Base-by-base conservation (phyloP, 2,888 invertebrate genomes). In the Cryptosula pallasiana region DNA sequence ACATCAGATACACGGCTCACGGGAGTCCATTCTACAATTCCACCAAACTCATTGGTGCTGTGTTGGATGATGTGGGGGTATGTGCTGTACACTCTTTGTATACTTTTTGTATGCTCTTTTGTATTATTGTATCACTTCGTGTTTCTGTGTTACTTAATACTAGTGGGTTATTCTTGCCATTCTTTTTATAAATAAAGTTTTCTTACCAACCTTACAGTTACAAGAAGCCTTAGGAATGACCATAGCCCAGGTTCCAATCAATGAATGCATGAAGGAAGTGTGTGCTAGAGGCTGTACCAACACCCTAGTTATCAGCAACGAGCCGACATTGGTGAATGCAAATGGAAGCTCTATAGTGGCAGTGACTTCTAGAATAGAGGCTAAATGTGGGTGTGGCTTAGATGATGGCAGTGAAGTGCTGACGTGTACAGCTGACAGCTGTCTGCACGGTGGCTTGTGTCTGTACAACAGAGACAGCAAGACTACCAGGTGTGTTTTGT, bases 241-340 rank as follows among this genome's bases (percentile, higher is more conserved):
- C 82, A 94, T 97, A 74, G 94, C 94, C 20, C 95, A 96, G 95
- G 95, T 98, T 25, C 96, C 96, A 75, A 96, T 99, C 78, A 97
- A 87, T 77, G 85, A 85, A 80, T 84, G 84, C 75, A 72, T 78
- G 29, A 73, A 79, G 63, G 83, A 83, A 73, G 76, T 76, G n/a
- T 83, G 82, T 76, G 81, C 80, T 73, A 75, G 76, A 16, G 95
- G 96, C 72, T 98, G 97, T 85, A 94, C 95, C 29, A 97, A 97
- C 85, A 90, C 91, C 25, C 87, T 97, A 75, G 93, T 93, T 27
- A 77, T 82, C 25, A 79, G 74, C 55, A 78, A 71, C 27, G 72
- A 75, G 34, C 84, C 84, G 5, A 78, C 78, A 80, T 92, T 97
- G 90, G 95, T 99, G 1, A 96, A 97, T 86, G 93, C 98, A 23